Conservation (phyloP, 2,888 invertebrate species). For the Acanthosepion pharaonis region DNA sequence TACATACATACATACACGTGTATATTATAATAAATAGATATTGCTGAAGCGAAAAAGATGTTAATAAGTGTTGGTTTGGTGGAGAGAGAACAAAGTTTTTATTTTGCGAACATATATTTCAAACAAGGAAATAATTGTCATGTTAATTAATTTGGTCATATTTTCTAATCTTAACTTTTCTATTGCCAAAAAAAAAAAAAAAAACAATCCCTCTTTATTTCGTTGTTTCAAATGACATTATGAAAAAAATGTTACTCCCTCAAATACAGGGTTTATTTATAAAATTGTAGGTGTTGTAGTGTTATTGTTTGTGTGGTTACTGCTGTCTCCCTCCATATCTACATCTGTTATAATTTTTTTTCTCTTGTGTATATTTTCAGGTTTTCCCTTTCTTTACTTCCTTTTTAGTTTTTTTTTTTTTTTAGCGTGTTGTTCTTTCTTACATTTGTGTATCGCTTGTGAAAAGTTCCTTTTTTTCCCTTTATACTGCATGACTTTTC, state of each 20-base stretch:
- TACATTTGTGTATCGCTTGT: not conserved
- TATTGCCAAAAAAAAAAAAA: too few relatives aligned
- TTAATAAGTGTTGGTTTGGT: not conserved
- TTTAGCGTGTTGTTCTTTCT: not conserved
- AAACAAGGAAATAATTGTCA: not conserved
- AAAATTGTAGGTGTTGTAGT: not conserved
- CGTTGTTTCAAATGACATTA: not conserved
- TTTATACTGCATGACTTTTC: not conserved
- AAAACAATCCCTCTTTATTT: not conserved
- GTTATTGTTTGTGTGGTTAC: not conserved
- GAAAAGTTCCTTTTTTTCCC: not conserved
- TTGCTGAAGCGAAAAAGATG: not conserved
- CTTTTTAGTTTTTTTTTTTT: not conserved
- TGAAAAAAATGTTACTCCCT: not conserved
- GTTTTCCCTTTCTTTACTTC: not conserved
- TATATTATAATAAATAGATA: too few relatives aligned
- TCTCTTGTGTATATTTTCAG: not conserved
- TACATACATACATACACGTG: too few relatives aligned
- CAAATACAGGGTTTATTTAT: not conserved
- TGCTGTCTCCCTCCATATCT: not conserved
- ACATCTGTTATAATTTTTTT: not conserved
- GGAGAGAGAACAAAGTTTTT: not conserved
- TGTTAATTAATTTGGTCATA: too few relatives aligned
- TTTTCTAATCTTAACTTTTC: not conserved
- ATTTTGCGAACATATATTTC: not conserved